These are phyloP conservation scores for Monochamus saltuarius DNA, from an alignment of 1,140 invertebrate species.

Conservation along the genomic window DNA sequence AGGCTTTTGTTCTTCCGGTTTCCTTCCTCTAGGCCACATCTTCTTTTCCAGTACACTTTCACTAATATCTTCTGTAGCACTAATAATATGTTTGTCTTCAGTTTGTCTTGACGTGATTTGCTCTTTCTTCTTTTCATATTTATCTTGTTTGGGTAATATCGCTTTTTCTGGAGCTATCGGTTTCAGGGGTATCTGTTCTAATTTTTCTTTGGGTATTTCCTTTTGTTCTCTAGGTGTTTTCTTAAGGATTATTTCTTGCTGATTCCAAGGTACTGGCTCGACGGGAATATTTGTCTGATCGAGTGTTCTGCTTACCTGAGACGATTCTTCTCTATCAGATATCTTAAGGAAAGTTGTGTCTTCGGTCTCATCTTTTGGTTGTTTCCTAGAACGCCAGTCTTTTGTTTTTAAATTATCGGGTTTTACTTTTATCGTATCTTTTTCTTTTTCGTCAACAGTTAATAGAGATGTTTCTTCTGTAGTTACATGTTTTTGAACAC, in stretches of 20 bases:
- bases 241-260: background rate
- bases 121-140: background rate
- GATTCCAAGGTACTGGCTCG: slow-evolving; percentile 18
- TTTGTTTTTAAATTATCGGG: slow-evolving; percentile 4
- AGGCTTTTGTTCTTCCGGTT: slow-evolving; percentile 20
- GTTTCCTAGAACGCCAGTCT: background rate
- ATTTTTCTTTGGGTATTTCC: slow-evolving; percentile 45
- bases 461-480: slow-evolving; percentile 2
- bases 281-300: slow-evolving; percentile 34
- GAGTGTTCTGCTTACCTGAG: slow-evolving; percentile 1
- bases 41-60: slow-evolving; percentile 7
- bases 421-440: background rate
- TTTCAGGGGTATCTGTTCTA: slow-evolving; percentile 35
- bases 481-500: no score
- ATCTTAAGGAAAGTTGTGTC: slow-evolving; percentile 41
- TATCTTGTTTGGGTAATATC: slow-evolving; percentile 47
- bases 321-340: slow-evolving; percentile 32
- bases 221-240: slow-evolving; percentile 30
- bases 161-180: slow-evolving; percentile 47
- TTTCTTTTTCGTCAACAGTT: slow-evolving; percentile 8
- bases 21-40: slow-evolving; percentile 9
- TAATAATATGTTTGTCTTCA: slow-evolving; percentile 26
- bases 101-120: slow-evolving; percentile 15
- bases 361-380: slow-evolving; percentile 28
- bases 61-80: slow-evolving; percentile 11